Evolutionary conservation across 1,140 invertebrate genomes (phyloP), one percentile per base, ranked within the genome.

Genomic region (Lepidurus couesii): DNA sequence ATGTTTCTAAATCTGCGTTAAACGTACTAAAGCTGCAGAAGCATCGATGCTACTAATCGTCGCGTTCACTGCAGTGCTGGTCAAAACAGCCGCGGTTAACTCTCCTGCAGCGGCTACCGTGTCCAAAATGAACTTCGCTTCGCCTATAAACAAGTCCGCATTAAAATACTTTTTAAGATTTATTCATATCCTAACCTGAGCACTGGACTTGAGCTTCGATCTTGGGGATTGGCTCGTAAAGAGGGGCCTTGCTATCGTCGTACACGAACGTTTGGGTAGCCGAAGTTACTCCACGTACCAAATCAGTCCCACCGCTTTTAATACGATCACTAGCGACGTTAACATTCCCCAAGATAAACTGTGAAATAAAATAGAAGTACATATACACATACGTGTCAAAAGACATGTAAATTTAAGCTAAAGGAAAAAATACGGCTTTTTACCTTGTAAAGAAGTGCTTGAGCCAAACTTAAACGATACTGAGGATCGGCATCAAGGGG

Each of bases 101-200:
- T 88, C 86, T n/a, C 83, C 83, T 7, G 81, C 81, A 8, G 81
- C 75, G 5, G 80, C 74, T 34, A 84, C 82, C 24, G 86, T 84
- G 82, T 88, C 87, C 82, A 86, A 85, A 24, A 87, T 82, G 81
- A 84, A 88, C 79, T 85, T 80, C 1, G 87, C 86, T 81, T 88
- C 87, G 24, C 87, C 87, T 80, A 79, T 24, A 53, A 65, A 65
- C 16, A 21, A 65, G 21, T n/a, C 13, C 21, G 6, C 53, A 7
- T 65, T 65, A 65, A 21, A n/a, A 65, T 21, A 65, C n/a, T 7
- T 47, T 47, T 21, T n/a, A 65, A 65, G 13, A 7, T n/a, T 21
- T 65, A n/a, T n/a, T n/a, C n/a, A n/a, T n/a, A n/a, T n/a, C n/a
- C n/a, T n/a, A n/a, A n/a, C n/a, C n/a, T n/a, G n/a, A n/a, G n/a